phyloP scores from a whole-genome alignment of 2,113 vertebrate genomes.

The Caranx melampygus region DNA sequence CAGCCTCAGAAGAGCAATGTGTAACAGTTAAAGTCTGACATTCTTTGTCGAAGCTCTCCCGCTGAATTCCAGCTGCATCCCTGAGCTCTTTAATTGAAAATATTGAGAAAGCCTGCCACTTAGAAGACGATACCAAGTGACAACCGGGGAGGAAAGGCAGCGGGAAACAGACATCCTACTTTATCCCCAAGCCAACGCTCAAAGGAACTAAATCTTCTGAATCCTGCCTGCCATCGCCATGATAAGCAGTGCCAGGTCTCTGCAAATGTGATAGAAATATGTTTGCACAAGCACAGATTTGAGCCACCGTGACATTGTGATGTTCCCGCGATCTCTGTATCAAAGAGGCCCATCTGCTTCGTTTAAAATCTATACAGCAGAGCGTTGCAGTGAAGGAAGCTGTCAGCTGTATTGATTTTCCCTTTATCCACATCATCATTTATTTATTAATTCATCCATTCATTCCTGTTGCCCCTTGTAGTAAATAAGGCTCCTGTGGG shows the following conservation, averaged over 20 bases:
- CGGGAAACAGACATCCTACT: slow-evolving; percentile 62
- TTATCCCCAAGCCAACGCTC: slow-evolving; percentile 43
- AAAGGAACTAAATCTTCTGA: slow-evolving; percentile 47
- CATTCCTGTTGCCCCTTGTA: slow-evolving; percentile 25
- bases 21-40: slow-evolving; percentile 41
- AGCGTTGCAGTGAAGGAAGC: slow-evolving; percentile 39
- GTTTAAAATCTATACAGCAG: slow-evolving; percentile 64
- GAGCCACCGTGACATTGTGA: slow-evolving; percentile 43
- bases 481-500: slow-evolving; percentile 44
- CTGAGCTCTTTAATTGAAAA: slow-evolving; percentile 75
- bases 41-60: slow-evolving; percentile 36
- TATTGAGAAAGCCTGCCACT: slow-evolving; percentile 50
- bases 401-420: slow-evolving; percentile 72
- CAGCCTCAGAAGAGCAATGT: slow-evolving; percentile 35
- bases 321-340: slow-evolving; percentile 34
- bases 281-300: slow-evolving; percentile 35
- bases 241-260: slow-evolving; percentile 43
- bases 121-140: slow-evolving; percentile 53
- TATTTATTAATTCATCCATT: slow-evolving; percentile 72
- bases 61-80: slow-evolving; percentile 50
- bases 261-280: slow-evolving; percentile 48
- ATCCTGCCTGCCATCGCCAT: slow-evolving; percentile 44
- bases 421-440: slow-evolving; percentile 67
- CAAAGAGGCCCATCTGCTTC: slow-evolving; percentile 56
- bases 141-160: slow-evolving; percentile 41